Evolutionary conservation across 2,113 vertebrate genomes (phyloP).

Genomic region (Xerus inauris): DNA sequence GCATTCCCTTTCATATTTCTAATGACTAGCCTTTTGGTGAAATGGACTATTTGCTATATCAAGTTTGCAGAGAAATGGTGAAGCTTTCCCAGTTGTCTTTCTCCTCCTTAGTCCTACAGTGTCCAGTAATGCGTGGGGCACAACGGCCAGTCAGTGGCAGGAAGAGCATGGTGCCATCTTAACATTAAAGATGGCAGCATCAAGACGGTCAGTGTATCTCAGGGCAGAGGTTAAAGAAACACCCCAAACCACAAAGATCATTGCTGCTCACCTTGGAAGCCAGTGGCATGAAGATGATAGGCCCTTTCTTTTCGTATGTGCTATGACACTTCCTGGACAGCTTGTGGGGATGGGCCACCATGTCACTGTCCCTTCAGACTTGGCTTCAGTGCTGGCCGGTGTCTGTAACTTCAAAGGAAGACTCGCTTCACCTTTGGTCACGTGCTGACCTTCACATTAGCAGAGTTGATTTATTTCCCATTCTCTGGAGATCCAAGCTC

Average conservation of each 20-base stretch:
- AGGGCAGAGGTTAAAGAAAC: not conserved
- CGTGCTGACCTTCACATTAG: not conserved
- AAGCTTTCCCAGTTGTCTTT: constrained; percentile 38
- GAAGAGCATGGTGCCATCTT: not conserved
- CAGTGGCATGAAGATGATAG: not conserved
- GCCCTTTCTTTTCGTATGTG: not conserved
- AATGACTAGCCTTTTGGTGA: constrained; percentile 39
- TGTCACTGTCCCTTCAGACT: not conserved
- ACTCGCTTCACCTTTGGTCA: not conserved
- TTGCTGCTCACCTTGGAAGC: not conserved
- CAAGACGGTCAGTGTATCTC: not conserved
- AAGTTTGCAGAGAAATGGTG: constrained; percentile 7
- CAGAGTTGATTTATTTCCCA: not conserved
- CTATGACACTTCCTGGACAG: not conserved
- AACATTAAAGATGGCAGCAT: not conserved
- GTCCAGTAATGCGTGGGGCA: not conserved
- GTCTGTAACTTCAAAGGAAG: not conserved
- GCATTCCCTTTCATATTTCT: not conserved
- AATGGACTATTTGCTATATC: constrained; percentile 4
- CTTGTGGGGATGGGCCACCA: not conserved
- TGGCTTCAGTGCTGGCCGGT: not conserved
- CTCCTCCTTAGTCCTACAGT: not conserved
- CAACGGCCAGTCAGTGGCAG: not conserved
- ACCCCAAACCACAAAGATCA: no score
- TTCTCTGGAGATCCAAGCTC: not conserved